These are phyloP conservation scores for Erebia epiphron DNA, from an alignment of 2,888 invertebrate genomes.

Conservation along the genomic window DNA sequence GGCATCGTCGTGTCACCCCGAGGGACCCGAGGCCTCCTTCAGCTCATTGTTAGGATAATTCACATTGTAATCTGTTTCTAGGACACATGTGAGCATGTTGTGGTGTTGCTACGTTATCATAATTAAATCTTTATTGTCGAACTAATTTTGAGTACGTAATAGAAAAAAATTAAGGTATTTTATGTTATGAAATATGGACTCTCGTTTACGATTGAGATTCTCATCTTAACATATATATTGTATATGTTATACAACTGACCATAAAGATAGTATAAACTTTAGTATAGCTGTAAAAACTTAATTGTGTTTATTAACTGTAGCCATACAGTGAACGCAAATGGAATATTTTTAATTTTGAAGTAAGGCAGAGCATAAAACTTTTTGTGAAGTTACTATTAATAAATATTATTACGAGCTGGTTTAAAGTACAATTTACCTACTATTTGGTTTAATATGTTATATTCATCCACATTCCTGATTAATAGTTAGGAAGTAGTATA, in stretches of 20 bases:
- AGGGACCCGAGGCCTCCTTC: slow-evolving; percentile 21
- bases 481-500: neutral
- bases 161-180: slow-evolving; percentile 15
- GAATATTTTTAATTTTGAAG: neutral
- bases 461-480: neutral
- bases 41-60: slow-evolving; percentile 23
- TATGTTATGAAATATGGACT: slow-evolving; percentile 11
- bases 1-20: slow-evolving; percentile 9
- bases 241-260: neutral
- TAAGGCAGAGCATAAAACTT: too few species aligned
- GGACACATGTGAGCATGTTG: slow-evolving; percentile 17
- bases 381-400: too few species aligned
- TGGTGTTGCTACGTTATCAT: slow-evolving; percentile 21
- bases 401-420: too few species aligned
- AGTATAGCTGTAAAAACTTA: neutral
- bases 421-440: too few species aligned
- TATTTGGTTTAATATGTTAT: too few species aligned
- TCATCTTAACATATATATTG: slow-evolving; percentile 1
- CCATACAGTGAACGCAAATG: neutral
- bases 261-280: slow-evolving; percentile 5
- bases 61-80: slow-evolving; percentile 26
- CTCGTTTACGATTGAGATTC: slow-evolving; percentile 9
- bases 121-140: slow-evolving; percentile 33
- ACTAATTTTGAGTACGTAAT: slow-evolving; percentile 26
- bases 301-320: slow-evolving; percentile 1